Conservation (phyloP, 2,888 invertebrate species). For the Spisula solida region DNA sequence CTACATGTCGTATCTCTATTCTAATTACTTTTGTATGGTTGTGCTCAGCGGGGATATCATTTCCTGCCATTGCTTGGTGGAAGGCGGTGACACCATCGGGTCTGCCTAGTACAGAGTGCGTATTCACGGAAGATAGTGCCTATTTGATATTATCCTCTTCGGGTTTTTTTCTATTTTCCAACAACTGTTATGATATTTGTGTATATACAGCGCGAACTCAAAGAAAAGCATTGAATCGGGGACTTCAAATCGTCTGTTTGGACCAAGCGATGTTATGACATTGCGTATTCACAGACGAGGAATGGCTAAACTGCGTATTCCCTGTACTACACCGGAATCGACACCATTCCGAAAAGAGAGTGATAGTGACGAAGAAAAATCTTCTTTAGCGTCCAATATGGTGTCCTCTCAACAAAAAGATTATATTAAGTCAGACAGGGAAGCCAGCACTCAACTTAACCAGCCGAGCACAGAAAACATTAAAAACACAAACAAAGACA, state of each 20-base stretch:
- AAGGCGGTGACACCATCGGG: conserved; percentile 88
- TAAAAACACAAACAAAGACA: too few species aligned
- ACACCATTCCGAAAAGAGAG: conserved; percentile 75
- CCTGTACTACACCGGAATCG: conserved; percentile 72
- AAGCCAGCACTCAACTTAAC: conserved; percentile 36
- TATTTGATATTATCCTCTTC: conserved; percentile 99
- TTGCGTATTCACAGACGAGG: conserved; percentile 97
- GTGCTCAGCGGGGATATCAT: conserved; percentile 98
- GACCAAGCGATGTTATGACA: conserved; percentile 92
- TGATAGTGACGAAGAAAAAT: conserved; percentile 77
- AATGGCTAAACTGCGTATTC: conserved; percentile 84
- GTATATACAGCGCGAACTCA: conserved; percentile 97
- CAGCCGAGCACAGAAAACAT: conserved; percentile 71
- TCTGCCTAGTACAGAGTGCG: conserved; percentile 89
- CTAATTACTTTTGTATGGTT: conserved; percentile 98
- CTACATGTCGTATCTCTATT: conserved; percentile 94
- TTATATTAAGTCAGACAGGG: conserved; percentile 38
- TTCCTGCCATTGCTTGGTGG: conserved; percentile 95
- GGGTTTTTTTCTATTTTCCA: conserved; percentile 98
- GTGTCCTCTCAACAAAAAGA: conserved; percentile 40
- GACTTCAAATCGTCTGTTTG: conserved; percentile 87
- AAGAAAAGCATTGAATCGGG: conserved; percentile 96
- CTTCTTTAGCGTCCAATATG: conserved; percentile 31
- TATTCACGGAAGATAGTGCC: conserved; percentile 98
- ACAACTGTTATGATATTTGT: conserved; percentile 99